Percentiles rank a stretch among this genome's conserved stretches.
Evolutionary conservation across 1,140 invertebrate species (phyloP).

Genomic region (Agraylea sexmaculata): DNA sequence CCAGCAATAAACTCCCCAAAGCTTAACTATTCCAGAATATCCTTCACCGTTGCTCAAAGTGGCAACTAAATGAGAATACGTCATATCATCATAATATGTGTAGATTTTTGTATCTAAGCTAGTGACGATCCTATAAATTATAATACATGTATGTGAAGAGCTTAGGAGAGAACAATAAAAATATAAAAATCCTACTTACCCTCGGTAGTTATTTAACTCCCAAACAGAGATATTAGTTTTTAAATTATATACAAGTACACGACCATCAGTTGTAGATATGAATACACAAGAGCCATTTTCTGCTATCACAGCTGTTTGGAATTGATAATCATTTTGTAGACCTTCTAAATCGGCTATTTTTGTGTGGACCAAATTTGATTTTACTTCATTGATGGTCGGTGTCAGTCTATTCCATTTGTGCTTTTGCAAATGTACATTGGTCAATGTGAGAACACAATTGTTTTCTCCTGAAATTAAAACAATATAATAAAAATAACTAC

Average conservation of each 20-base stretch:
- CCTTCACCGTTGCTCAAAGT: constrained; percentile 10
- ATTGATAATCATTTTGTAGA: constrained; percentile 9
- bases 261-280: constrained; percentile 13
- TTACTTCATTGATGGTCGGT: neutral
- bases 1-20: constrained; percentile 5
- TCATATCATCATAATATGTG: neutral
- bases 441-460: constrained; percentile 11
- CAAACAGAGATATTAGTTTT: constrained; percentile 6
- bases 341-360: constrained; percentile 12
- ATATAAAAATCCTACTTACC: constrained; percentile 9
- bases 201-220: constrained; percentile 14
- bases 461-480: constrained; percentile 7
- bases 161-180: constrained; percentile 5
- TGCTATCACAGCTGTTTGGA: constrained; percentile 7
- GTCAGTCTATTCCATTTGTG: constrained; percentile 12
- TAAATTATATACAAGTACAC: constrained; percentile 16
- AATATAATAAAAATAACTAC: constrained; percentile 1
- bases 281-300: constrained; percentile 7
- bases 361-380: constrained; percentile 6
- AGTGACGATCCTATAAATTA: constrained; percentile 4
- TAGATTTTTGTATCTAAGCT: constrained; percentile 7
- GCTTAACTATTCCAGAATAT: constrained; percentile 7
- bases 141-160: neutral
- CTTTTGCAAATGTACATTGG: constrained; percentile 8
- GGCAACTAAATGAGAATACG: constrained; percentile 7